Base-by-base conservation (phyloP, 2,888 invertebrate genomes). In the Acrobasis repandana region DNA sequence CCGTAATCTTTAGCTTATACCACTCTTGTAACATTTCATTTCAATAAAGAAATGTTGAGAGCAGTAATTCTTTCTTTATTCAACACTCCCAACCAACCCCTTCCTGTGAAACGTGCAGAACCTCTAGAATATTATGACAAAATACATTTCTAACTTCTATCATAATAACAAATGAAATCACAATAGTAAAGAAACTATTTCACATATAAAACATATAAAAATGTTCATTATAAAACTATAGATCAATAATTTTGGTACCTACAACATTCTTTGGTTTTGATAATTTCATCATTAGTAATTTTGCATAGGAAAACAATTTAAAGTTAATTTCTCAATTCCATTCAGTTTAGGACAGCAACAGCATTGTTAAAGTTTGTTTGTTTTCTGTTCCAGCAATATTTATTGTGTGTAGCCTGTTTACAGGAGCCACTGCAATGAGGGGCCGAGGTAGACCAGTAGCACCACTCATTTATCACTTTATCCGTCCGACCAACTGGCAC, bases 11-110 rank as follows among this genome's bases (percentile, higher is more conserved):
- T 69, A 73, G 74, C 71, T 51, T 80, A 75, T 86, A 80, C 65
- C 57, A 79, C 78, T 79, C 80, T 80, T 87, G 83, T 86, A 82
- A 82, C 83, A 81, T 85, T 81, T 82, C 85, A 76, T 65, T 75
- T 70, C 63, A 87, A 88, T 87, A 88, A 88, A 88, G 82, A 84
- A 84, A 85, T 88, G 83, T 88, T 83, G 68, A 80, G 84, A 84
- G 80, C 85, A 80, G 72, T 80, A 79, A 74, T 82, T 85, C 80
- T 84, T 87, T 74, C 76, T 80, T 79, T 82, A 79, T 80, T 81
- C 70, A 74, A 70, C 67, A 69, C 63, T 71, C 69, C 78, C 75
- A 66, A 65, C n/a, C 46, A 59, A 66, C 61, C 74, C 65, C 63
- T 63, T 72, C 75, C 77, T 65, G 47, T 28, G 48, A 63, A 61